Evolutionary conservation across 2,113 vertebrate species (phyloP), one percentile per base, ranked within the genome.

Genomic region (Syrrhaptes paradoxus): DNA sequence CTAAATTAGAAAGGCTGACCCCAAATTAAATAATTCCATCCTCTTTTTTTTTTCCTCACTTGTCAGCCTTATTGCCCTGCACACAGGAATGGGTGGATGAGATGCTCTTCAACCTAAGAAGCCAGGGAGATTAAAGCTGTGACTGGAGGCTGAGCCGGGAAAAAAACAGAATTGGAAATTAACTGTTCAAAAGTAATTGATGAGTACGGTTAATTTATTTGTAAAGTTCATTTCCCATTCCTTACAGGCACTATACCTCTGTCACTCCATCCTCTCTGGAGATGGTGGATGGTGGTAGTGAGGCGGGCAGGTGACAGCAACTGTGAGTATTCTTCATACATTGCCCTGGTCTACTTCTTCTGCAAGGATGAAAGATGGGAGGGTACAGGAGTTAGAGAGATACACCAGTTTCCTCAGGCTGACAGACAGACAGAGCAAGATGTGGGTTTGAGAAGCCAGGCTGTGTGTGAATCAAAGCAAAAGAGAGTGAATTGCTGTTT

Each of bases 141-240:
- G 51, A 77, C 55, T 84, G 67, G 76, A 63, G 52, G n/a, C 79
- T 81, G 19, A 62, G 21, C 59, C 77, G 51, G 51, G 8, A 68
- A 82, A 51, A 78, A 78, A 57, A 57, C 12, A 73, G 24, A 77
- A 58, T 8, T 29, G 17, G 13, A 43, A 92, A 67, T 32, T 85
- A 94, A 88, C 24, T 52, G 79, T 46, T 86, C 14, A 80, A 65
- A 88, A 86, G 43, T 55, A 29, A 87, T 55, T 84, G 73, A 48
- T 93, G 25, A 95, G 43, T 93, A 74, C 9, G 63, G 48, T 93
- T 93, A 92, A 88, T 86, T 91, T 86, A 76, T 94, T 92, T 87
- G 43, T 34, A 38, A 85, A 89, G 28, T 91, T 74, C 29, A 38
- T 45, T 81, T 93, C 34, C 28, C 48, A 45, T 67, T 85, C 16